Evolutionary conservation across 2,888 invertebrate genomes (phyloP), one percentile per base, ranked within the genome.

Genomic region (Dione vanillae): DNA sequence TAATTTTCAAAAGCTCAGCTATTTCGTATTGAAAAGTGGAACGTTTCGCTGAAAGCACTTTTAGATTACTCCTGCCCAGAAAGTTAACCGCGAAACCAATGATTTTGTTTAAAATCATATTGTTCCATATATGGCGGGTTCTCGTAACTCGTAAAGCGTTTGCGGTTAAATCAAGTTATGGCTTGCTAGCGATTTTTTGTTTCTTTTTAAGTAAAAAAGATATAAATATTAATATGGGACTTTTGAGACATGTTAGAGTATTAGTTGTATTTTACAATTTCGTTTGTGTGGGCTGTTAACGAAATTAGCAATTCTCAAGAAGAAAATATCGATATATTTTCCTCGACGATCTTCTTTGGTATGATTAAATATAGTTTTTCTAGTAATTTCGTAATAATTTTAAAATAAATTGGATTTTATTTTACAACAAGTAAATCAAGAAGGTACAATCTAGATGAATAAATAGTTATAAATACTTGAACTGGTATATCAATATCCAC

Each of bases 81-180:
- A 73, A 73, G 70, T 66, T 65, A 72, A 76, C 76, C 74, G 73
- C 75, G 71, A 74, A 85, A 83, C 72, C 75, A 74, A 74, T 85
- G 83, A 87, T 85, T 89, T 85, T 79, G 83, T 85, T 89, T 87
- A 90, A 89, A 87, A 88, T 83, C 84, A 87, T 84, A 90, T 91
- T 91, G 91, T 91, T 90, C 86, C 83, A 76, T 83, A 82, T 82
- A 85, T 78, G 82, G 83, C 77, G 76, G 75, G 52, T 75, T 81
- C 81, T 82, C 78, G 78, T 78, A 78, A 82, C 79, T 83, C 84
- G 83, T 85, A 85, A 86, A 86, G 78, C 74, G 75, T 70, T 77
- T 64, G 75, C 75, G 72, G 67, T 67, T 37, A 59, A 16, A 47
- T 49, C 75, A 80, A 78, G 73, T 66, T 67, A 68, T 16, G 67